phyloP scores from a whole-genome alignment of 2,888 invertebrate species.

The Diadegma fenestrale region DNA sequence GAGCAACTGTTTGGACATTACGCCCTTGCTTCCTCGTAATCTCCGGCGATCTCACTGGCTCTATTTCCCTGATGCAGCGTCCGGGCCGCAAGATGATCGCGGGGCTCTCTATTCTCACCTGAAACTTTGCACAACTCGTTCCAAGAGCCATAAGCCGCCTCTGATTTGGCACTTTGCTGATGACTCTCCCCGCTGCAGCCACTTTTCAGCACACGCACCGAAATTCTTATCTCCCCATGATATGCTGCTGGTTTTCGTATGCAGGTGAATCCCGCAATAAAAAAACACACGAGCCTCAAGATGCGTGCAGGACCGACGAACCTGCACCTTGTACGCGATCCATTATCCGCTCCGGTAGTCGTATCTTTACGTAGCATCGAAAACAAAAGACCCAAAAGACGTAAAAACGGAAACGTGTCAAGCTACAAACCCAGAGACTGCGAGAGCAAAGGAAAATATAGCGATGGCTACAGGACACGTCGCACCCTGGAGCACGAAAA shows the following conservation, averaged over 20 bases:
- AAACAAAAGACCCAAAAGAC: constrained; percentile 76
- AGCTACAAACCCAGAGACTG: constrained; percentile 54
- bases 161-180: constrained; percentile 41
- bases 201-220: not conserved
- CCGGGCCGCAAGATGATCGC: constrained; percentile 59
- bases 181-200: constrained; percentile 1
- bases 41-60: constrained; percentile 76
- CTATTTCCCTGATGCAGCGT: constrained; percentile 47
- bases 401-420: constrained; percentile 76
- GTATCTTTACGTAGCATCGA: constrained; percentile 79
- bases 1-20: constrained; percentile 82
- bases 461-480: constrained; percentile 34
- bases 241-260: not conserved
- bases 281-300: not conserved
- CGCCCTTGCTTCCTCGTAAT: constrained; percentile 81
- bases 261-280: constrained; percentile 17
- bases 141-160: constrained; percentile 39
- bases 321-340: constrained; percentile 76
- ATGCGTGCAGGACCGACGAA: not conserved
- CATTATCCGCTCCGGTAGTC: constrained; percentile 78
- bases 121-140: constrained; percentile 42
- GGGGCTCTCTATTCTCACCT: constrained; percentile 47
- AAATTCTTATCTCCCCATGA: constrained; percentile 4
- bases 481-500: constrained; percentile 62
- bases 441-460: constrained; percentile 25